Evolutionary conservation across 2,888 invertebrate species (phyloP).

Genomic region (Drosophila maculinotata): DNA sequence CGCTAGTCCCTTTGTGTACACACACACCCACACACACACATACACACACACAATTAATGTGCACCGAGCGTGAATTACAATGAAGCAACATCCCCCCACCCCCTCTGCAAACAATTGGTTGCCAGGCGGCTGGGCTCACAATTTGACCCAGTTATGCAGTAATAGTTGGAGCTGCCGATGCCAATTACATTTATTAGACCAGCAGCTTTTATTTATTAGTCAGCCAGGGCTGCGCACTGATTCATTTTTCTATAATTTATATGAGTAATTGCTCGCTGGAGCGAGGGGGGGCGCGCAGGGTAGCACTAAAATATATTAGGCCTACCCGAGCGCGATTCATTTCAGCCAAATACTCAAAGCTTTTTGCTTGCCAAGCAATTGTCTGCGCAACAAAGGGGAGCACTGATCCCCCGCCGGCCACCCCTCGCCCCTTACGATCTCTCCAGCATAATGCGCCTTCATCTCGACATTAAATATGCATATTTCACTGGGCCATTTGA

Average conservation of each 20-base stretch:
- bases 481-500: slow-evolving; percentile 65
- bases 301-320: slow-evolving; percentile 63
- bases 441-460: slow-evolving; percentile 26
- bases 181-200: slow-evolving; percentile 78
- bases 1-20: slow-evolving; percentile 8
- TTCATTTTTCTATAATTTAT: slow-evolving; percentile 72
- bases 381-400: too few species aligned
- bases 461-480: slow-evolving; percentile 68
- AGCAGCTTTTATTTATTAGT: slow-evolving; percentile 70
- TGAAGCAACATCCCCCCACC: slow-evolving; percentile 10
- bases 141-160: slow-evolving; percentile 68
- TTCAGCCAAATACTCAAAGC: slow-evolving; percentile 31
- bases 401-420: not conserved
- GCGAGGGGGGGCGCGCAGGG: not conserved
- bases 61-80: slow-evolving; percentile 76
- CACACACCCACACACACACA: not conserved
- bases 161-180: slow-evolving; percentile 50
- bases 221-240: slow-evolving; percentile 41
- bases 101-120: slow-evolving; percentile 51
- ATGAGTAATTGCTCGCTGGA: slow-evolving; percentile 63
- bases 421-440: not conserved
- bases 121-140: slow-evolving; percentile 40
- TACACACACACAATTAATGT: slow-evolving; percentile 76
- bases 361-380: slow-evolving; percentile 29
- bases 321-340: slow-evolving; percentile 32